Evolutionary conservation across 2,113 vertebrate species (phyloP), one percentile per base, ranked within the genome.

Genomic region (Fregata magnificens): DNA sequence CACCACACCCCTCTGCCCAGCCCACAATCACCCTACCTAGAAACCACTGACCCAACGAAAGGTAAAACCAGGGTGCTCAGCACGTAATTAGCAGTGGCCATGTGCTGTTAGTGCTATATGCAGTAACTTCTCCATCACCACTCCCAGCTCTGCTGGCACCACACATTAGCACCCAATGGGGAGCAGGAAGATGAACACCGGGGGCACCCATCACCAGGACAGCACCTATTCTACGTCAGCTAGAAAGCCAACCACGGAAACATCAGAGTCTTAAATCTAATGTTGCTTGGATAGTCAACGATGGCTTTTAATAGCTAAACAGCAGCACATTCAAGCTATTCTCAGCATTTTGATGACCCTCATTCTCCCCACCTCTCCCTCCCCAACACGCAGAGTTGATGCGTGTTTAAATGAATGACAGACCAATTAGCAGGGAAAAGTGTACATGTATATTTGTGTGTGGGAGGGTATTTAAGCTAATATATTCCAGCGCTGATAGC

Each of bases 401-500:
- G 16, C 9, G 24, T 4, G 7, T 81, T 89, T 85, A 74, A 83
- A 87, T 42, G 55, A 88, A 61, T 34, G 73, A 36, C 45, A 74
- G 82, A 47, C 55, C 83, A 87, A 52, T 61, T 40, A 79, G 61
- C 21, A 22, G 21, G 62, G 52, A 94, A 62, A 88, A 91, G 78
- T 31, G 40, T 65, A 38, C 49, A 50, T 69, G 71, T 58, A 53
- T 93, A 78, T 71, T 76, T 84, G 83, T 78, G 62, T 82, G 90
- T 58, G 90, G 91, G 89, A 93, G 61, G 82, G 61, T 45, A 76
- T 93, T 97, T 95, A 94, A 96, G 96, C 97, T 94, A 95, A 97
- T 97, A 96, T 97, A 96, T 96, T 82, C 94, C 83, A 92, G 63
- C 7, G 11, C 96, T 89, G 81, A 88, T 84, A 95, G 81, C 81